A percentile compares a stretch with the other conserved stretches of the same genome.
These are phyloP conservation scores for Argyra leucocephala DNA, from an alignment of 2,888 invertebrate species.

Conservation along the genomic window DNA sequence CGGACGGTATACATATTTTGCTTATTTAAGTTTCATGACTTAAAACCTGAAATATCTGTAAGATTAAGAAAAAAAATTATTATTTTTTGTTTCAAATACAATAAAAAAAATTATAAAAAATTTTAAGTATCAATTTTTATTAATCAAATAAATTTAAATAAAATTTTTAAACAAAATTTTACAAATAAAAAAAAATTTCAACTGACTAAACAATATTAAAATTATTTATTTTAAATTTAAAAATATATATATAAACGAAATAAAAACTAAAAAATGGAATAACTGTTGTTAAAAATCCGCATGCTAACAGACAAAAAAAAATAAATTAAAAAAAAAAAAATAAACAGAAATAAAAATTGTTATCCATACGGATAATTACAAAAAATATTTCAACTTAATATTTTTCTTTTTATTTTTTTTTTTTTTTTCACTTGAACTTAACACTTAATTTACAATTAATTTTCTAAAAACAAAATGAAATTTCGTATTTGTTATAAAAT, in stretches of 20 bases:
- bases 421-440: not conserved
- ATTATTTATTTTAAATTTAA: not conserved
- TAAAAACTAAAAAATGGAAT: slow-evolving; percentile 3
- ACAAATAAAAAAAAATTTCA: not conserved
- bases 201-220: slow-evolving; percentile 3
- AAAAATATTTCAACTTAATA: too few species aligned
- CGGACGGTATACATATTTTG: too few species aligned
- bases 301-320: too few species aligned
- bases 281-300: not conserved
- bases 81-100: not conserved
- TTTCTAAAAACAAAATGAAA: not conserved
- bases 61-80: too few species aligned
- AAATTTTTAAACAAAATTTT: slow-evolving; percentile 4
- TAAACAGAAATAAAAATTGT: not conserved
- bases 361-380: not conserved
- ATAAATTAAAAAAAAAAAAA: too few species aligned
- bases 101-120: not conserved
- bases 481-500: not conserved
- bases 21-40: too few species aligned
- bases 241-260: not conserved
- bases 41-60: too few species aligned
- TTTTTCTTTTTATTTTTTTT: not conserved
- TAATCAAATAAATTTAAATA: not conserved
- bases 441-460: not conserved
- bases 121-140: slow-evolving; percentile 1